phyloP scores from a whole-genome alignment of 2,888 invertebrate species.

The Chymomyza amoena region DNA sequence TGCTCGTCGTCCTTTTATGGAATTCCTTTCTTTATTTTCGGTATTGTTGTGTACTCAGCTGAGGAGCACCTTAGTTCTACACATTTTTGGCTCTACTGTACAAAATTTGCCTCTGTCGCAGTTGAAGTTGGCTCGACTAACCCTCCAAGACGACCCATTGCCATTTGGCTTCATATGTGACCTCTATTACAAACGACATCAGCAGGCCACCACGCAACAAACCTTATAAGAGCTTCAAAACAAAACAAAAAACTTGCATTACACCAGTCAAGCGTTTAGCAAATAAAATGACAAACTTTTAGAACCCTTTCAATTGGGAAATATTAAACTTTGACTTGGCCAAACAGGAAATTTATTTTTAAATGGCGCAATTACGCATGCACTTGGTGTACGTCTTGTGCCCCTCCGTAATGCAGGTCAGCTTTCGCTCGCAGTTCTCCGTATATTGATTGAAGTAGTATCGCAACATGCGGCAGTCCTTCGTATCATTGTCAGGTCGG shows the following conservation, averaged over 20 bases:
- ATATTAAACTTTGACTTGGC: not conserved
- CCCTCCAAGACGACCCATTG: slow-evolving; percentile 4
- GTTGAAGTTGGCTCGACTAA: slow-evolving; percentile 12
- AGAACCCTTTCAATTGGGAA: not conserved
- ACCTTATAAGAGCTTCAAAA: slow-evolving; percentile 31
- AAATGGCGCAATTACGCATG: not conserved
- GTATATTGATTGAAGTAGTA: not conserved
- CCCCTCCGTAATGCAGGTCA: not conserved
- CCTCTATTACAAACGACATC: slow-evolving; percentile 61
- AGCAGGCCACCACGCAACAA: slow-evolving; percentile 51
- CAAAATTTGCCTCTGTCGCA: not conserved
- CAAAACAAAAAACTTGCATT: too few species aligned
- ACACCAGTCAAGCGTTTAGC: slow-evolving; percentile 59
- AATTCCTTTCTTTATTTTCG: not conserved
- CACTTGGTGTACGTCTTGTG: not conserved
- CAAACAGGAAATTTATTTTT: slow-evolving; percentile 1
- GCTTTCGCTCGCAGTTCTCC: not conserved
- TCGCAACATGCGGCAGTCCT: not conserved
- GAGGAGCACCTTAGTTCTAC: not conserved
- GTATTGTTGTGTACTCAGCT: not conserved
- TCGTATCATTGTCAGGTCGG: not conserved
- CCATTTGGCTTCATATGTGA: slow-evolving; percentile 53
- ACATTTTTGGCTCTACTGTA: too few species aligned
- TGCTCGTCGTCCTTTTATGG: slow-evolving; percentile 16
- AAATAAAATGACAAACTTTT: slow-evolving; percentile 65